Evolutionary conservation across 2,888 invertebrate species (phyloP), one percentile per base, ranked within the genome.

Genomic region (Thysanoteuthis rhombus): DNA sequence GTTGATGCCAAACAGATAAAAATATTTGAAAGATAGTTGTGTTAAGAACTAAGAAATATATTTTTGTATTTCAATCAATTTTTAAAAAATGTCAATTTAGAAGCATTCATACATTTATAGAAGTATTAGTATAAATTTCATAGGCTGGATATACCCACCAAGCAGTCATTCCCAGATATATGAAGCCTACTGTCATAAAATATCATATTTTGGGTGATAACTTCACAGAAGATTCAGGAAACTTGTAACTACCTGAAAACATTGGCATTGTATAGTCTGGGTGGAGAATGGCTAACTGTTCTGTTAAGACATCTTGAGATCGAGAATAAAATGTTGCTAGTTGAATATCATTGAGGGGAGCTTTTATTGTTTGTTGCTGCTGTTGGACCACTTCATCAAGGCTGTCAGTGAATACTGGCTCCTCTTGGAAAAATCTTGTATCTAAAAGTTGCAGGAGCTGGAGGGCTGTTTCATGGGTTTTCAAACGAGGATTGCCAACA

Each of bases 241-340:
- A 92, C 45, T 10, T 28, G n/a, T 45, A 40, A 32, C 97, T 97
- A 99, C 99, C 99, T 96, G 99, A 99, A 97, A 99, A 99, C 98
- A 99, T 99, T 0, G 99, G 99, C 99, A 99, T 99, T 45, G 99
- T 99, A 89, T 99, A 98, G 97, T 99, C 99, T 0, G 99, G 99
- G 96, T 99, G 99, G 40, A 99, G 97, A 95, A 98, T 98, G 0
- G 99, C 98, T 96, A 99, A 97, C 96, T 99, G 99, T 91, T 98
- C 98, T 0, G 99, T 99, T 58, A 99, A 98, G 97, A 98, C 99
- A 96, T 98, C 98, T 97, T 99, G 99, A 89, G 99, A 99, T 94
- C 99, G 98, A 96, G 99, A 99, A 97, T 99, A 99, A 0, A 98
- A 98, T 89, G 98, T 96, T 6, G 97, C 95, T 90, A 97, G 95